Evolutionary conservation across 2,888 invertebrate genomes (phyloP).

Genomic region (Melieria picta): DNA sequence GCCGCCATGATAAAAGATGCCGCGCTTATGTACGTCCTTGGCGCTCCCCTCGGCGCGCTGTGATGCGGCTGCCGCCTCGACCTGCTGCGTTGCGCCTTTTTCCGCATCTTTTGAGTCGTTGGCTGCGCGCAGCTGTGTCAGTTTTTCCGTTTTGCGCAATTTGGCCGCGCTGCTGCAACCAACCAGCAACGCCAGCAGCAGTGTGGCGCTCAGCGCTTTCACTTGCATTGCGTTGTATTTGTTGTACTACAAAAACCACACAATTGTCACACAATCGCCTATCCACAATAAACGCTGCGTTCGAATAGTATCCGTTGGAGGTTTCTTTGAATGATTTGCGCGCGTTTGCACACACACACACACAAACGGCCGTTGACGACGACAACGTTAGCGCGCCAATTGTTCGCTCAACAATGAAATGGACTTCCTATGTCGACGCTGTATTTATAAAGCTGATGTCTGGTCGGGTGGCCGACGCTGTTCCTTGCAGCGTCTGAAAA

Average conservation of each 20-base stretch:
- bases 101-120: conserved; percentile 2
- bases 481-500: conserved; percentile 3
- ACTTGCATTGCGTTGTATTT: conserved; percentile 13
- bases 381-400: conserved; percentile 47
- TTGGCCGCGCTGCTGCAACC: conserved; percentile 11
- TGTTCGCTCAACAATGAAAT: conserved; percentile 59
- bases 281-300: background rate
- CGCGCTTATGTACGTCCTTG: conserved; percentile 56
- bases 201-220: conserved; percentile 16
- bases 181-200: conserved; percentile 3
- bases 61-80: background rate
- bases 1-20: conserved; percentile 51
- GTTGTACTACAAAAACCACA: background rate
- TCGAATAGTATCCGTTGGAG: background rate
- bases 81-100: background rate
- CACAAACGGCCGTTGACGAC: background rate
- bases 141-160: conserved; percentile 3
- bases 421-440: conserved; percentile 61
- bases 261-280: background rate
- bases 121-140: background rate
- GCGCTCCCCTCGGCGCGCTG: conserved; percentile 30
- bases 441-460: conserved; percentile 65
- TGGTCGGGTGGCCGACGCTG: conserved; percentile 1
- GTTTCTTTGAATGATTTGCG: background rate
- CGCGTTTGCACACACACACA: background rate